Conservation (phyloP, 37 sponge, comb jelly and placozoan genomes). For the Tethya wilhelma region DNA sequence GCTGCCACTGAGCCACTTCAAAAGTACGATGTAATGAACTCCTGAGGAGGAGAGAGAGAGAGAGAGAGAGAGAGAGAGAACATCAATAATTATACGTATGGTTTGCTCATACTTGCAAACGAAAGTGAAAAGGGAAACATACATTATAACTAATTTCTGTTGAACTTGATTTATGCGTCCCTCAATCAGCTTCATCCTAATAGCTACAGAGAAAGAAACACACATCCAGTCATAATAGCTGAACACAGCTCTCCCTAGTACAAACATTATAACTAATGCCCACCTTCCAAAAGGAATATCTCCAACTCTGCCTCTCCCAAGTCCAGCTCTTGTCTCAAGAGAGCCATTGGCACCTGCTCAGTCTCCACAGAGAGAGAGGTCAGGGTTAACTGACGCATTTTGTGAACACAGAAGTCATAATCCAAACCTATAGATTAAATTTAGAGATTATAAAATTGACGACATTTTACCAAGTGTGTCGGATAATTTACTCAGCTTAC, state of each 20-base stretch:
- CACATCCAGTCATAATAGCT: neutral
- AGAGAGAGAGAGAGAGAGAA: neutral
- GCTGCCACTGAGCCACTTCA: constrained; percentile 31
- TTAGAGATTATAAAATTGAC: neutral
- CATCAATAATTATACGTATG: neutral
- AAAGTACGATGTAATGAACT: constrained; percentile 56
- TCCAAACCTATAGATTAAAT: constrained; percentile 7
- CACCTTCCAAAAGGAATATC: constrained; percentile 60
- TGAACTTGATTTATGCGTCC: constrained; percentile 72
- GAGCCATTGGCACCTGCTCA: constrained; percentile 46
- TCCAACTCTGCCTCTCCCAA: constrained; percentile 45
- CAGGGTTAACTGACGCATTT: constrained; percentile 73
- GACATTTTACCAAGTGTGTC: neutral
- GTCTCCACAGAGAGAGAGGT: constrained; percentile 42
- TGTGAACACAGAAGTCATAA: constrained; percentile 27
- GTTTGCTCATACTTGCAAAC: neutral
- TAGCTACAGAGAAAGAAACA: constrained; percentile 32
- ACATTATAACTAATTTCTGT: constrained; percentile 58
- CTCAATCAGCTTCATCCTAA: constrained; percentile 62
- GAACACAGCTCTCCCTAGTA: neutral
- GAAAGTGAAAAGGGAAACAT: neutral
- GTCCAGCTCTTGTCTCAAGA: constrained; percentile 39
- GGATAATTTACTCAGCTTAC: too few species aligned
- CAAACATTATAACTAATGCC: neutral
- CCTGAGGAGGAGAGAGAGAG: constrained; percentile 27